phyloP scores from a whole-genome alignment of 2,888 invertebrate genomes.

The Limnephilus auricula region DNA sequence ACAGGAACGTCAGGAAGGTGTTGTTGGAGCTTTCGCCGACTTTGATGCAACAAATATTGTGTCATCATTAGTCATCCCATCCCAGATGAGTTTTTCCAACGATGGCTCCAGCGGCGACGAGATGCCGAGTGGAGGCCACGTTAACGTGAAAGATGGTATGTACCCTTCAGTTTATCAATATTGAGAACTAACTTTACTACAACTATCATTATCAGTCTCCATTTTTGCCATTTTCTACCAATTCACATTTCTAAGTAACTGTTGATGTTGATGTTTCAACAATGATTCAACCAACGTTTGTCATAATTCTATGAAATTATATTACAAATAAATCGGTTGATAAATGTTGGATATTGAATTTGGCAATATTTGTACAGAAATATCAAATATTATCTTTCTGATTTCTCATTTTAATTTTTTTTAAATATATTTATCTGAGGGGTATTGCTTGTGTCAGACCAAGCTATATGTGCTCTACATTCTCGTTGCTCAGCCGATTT shows the following conservation, averaged over 20 bases:
- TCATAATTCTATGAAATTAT: background rate
- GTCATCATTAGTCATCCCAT: background rate
- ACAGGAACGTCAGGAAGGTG: background rate
- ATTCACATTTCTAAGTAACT: background rate
- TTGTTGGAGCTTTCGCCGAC: background rate
- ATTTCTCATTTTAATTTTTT: no score
- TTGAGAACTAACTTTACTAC: background rate
- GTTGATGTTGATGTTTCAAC: background rate
- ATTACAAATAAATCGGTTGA: background rate
- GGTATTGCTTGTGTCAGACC: no score
- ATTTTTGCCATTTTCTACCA: background rate
- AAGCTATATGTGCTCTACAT: no score
- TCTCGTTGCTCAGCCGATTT: no score
- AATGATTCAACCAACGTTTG: no score
- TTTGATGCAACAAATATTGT: background rate
- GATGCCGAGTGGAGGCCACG: conserved; percentile 15
- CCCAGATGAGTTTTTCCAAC: conserved; percentile 24
- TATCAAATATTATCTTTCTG: no score
- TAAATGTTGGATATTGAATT: background rate
- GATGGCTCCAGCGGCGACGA: conserved; percentile 34
- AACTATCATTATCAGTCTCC: background rate
- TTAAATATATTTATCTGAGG: no score
- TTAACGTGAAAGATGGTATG: conserved; percentile 19
- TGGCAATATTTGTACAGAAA: background rate
- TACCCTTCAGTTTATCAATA: background rate